Evolutionary conservation across 2,888 invertebrate species (phyloP).

Genomic region (Trissoscelio sp.): DNA sequence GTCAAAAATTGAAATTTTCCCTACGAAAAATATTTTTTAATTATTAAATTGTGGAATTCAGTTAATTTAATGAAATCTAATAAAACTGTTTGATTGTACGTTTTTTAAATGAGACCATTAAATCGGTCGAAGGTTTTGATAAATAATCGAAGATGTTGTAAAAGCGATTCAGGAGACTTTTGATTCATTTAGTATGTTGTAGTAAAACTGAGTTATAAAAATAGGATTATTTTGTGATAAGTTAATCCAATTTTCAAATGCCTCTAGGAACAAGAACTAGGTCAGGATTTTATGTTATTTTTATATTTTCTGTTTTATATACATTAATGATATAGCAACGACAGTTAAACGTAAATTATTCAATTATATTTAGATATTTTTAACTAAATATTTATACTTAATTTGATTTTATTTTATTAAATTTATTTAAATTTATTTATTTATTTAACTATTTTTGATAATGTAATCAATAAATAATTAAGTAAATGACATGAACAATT

Average conservation of each 20-base stretch:
- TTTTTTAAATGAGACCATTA: slow-evolving; percentile 7
- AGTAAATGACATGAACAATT: too few species aligned
- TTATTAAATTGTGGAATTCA: neutral
- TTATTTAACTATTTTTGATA: too few species aligned
- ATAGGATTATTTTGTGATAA: slow-evolving; percentile 61
- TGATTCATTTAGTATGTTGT: slow-evolving; percentile 47
- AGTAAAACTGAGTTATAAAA: slow-evolving; percentile 59
- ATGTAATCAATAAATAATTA: too few species aligned
- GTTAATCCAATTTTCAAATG: slow-evolving; percentile 37
- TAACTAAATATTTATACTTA: too few species aligned
- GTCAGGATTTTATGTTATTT: slow-evolving; percentile 51
- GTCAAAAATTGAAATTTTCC: too few species aligned
- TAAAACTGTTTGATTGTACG: slow-evolving; percentile 5
- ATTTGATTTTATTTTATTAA: too few species aligned
- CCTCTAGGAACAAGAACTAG: slow-evolving; percentile 35
- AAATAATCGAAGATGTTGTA: slow-evolving; percentile 58
- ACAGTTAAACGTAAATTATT: too few species aligned
- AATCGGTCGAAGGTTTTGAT: slow-evolving; percentile 28
- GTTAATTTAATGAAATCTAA: slow-evolving; percentile 27
- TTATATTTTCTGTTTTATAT: slow-evolving; percentile 28
- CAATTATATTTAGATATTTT: too few species aligned
- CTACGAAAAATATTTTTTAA: too few species aligned
- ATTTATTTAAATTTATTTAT: too few species aligned
- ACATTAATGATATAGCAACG: slow-evolving; percentile 47
- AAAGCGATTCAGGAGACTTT: slow-evolving; percentile 53